A percentile compares a stretch with the other conserved stretches of the same genome.
These are phyloP conservation scores for Podocnemis expansa DNA, from an alignment of 2,113 vertebrate genomes.

Conservation along the genomic window DNA sequence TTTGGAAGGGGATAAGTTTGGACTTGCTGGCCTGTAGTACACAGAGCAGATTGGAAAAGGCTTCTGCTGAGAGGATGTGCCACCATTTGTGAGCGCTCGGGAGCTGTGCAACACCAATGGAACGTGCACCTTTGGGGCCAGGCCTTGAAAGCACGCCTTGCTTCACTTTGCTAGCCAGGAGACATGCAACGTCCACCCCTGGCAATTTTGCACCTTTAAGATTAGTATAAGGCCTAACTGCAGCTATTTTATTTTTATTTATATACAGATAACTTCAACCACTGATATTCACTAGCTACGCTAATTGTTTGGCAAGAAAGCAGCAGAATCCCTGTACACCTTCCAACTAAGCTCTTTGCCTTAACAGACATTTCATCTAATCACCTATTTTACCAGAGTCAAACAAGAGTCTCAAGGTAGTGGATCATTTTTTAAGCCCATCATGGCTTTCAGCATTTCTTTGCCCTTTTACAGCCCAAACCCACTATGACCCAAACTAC, in stretches of 20 bases:
- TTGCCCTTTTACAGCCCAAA: background rate
- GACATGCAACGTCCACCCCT: background rate
- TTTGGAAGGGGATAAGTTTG: background rate
- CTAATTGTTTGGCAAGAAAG: background rate
- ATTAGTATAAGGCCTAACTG: background rate
- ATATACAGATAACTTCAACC: background rate
- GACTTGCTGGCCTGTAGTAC: background rate
- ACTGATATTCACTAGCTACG: background rate
- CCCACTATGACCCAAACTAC: background rate
- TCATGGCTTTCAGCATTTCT: background rate
- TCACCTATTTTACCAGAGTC: background rate
- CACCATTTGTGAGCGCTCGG: background rate
- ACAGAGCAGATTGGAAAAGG: conserved; percentile 9
- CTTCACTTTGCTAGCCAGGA: background rate
- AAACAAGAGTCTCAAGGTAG: background rate
- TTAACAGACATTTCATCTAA: accelerated
- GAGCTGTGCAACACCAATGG: background rate
- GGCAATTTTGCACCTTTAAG: background rate
- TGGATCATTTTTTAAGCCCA: background rate
- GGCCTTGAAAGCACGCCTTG: background rate
- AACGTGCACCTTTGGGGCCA: background rate
- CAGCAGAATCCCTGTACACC: background rate
- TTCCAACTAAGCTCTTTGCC: background rate
- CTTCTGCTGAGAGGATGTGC: background rate
- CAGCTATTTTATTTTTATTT: accelerated